Evolutionary conservation across 2,888 invertebrate genomes (phyloP), one percentile per base, ranked within the genome.

Genomic region (Mythimna lalbum): DNA sequence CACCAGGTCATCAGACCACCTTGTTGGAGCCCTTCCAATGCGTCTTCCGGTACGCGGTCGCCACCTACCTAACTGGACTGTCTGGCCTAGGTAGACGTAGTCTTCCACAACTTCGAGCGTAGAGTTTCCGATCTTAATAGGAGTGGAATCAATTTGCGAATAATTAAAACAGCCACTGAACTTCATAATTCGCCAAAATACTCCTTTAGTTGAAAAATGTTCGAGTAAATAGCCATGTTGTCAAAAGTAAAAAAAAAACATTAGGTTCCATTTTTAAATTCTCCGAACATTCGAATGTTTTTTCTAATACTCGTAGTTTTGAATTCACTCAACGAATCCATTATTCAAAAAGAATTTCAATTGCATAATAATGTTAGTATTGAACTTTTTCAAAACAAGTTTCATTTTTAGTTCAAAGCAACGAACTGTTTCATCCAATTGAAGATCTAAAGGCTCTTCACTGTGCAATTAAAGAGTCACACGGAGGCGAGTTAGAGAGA

Each of bases 381-480:
- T 1, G 19, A 73, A 39, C 21, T 4, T 7, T 12, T 62, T 69
- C 19, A 21, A 21, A 43, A 31, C 23, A 2, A 23, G 3, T 70
- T 73, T 49, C 62, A 74, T 82, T 79, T 82, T 76, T 78, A 69
- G 64, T 69, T 68, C 60, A 56, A 80, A 79, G 39, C 63, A 70
- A 77, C 78, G 43, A 62, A 17, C 52, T 75, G 53, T 76, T 76
- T 66, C 69, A 73, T 77, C 63, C 73, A 85, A 87, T 84, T 73
- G 76, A 76, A 71, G 68, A 73, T 78, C 63, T 84, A 78, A 80
- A 77, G 63, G 64, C 56, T 69, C 73, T 78, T 80, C 72, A 75
- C 63, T 52, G 21, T 70, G 68, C 80, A 84, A 88, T 88, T 83
- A 84, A 81, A 79, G 72, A 83, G 76, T 80, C 82, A 78, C 67